Base-by-base conservation (phyloP, 2,888 invertebrate species). In the Elmis aenea region DNA sequence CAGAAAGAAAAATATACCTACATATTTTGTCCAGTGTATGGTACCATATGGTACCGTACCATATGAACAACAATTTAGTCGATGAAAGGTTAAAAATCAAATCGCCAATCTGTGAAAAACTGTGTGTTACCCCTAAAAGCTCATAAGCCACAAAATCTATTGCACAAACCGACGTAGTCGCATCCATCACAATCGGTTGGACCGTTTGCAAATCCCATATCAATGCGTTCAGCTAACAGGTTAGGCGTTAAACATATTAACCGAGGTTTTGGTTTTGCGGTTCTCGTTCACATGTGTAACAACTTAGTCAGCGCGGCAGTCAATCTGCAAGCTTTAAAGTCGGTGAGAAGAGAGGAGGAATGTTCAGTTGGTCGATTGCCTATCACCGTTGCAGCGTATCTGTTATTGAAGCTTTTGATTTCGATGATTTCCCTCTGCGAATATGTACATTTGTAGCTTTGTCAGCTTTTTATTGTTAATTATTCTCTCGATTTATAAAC, bases 241-340 rank as follows among this genome's bases (percentile, higher is more conserved):
- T 61, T 61, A 64, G 65, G 65, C 64, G 64, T 64, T 65, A 64
- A 64, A 63, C 65, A 61, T 64, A 65, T 65, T 65, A 65, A 62
- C 62, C 64, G 62, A 58, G 58, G 54, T 62, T 62, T 62, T 55
- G 63, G 65, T 52, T 48, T 51, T 51, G 48, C 44, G 48, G 48
- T 45, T 42, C 53, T 54, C 57, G 58, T 56, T 54, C 57, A 57
- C 58, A 57, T 58, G 58, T 58, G 57, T 52, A 57, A 36, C 27
- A 41, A 42, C 34, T 29, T 51, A 53, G 42, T 48, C 60, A 47
- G 46, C 21, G 44, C 43, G 41, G 33, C 52, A 32, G 41, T 46
- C 40, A 43, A 25, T 28, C 26, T 32, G 30, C 26, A 34, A 37
- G 33, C 30, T 13, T 11, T 25, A 33, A 38, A 26, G 33, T n/a